Evolutionary conservation across 2,113 vertebrate species (phyloP), one percentile per base, ranked within the genome.

Genomic region (Carassius auratus): DNA sequence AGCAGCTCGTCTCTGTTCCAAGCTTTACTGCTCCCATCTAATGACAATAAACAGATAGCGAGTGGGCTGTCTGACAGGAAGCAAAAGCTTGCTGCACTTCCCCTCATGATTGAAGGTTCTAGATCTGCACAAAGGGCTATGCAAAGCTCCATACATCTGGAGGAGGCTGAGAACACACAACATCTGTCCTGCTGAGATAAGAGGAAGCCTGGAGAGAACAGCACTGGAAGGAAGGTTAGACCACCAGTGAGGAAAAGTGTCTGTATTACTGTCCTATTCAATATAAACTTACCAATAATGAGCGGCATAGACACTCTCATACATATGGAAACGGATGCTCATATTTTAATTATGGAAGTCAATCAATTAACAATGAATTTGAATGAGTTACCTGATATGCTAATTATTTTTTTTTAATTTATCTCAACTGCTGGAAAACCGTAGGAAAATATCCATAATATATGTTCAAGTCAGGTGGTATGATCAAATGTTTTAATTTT

Each of bases 111-210:
- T 45, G 5, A 71, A 77, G 55, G 12, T 80, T 84, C 66, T 71
- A 75, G 86, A 76, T 76, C 61, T 84, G 76, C 38, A 81, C 61
- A 55, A 84, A 48, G 79, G 15, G 79, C 42, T 82, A 23, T 66
- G 66, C 50, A 52, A 30, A 76, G 76, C 81, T 50, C 55, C 80
- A 86, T 69, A 81, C 82, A 88, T 88, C 81, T 86, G 87, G 81
- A 76, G 69, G 81, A 76, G 82, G 76, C n/a, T 76, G 81, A 71
- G 21, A 84, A 86, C 69, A 81, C 68, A 79, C n/a, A 64, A 61
- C 42, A 86, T 88, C 85, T 86, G 81, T 84, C 74, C 48, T 26
- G 59, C 42, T 84, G 48, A 84, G 84, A 86, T 33, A 12, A 80
- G 81, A 81, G 9, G 23, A 73, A 66, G 21, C 23, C 69, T 59